These are phyloP conservation scores for Druon quercuslanigerum DNA, from an alignment of 1,140 invertebrate species.

Conservation along the genomic window DNA sequence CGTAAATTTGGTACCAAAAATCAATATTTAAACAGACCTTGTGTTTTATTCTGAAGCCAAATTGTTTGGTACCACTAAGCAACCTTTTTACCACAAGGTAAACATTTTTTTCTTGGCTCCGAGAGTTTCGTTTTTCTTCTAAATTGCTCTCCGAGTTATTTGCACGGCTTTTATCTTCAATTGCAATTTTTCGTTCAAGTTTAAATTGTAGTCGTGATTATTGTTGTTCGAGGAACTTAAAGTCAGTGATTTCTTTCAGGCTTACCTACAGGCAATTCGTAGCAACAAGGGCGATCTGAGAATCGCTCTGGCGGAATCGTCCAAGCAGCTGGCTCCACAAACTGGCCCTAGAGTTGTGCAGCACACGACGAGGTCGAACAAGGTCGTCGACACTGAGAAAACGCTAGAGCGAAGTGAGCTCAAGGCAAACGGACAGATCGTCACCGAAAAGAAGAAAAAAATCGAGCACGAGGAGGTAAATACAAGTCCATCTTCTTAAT, in stretches of 20 bases:
- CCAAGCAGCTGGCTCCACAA: constrained; percentile 78
- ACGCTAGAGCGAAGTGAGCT: constrained; percentile 80
- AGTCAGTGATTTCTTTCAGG: constrained; percentile 76
- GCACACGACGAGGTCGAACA: constrained; percentile 84
- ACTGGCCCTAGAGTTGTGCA: constrained; percentile 83
- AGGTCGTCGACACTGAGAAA: constrained; percentile 90
- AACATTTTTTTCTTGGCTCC: too few relatives aligned
- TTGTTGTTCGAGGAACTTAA: not conserved
- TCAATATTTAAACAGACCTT: too few relatives aligned
- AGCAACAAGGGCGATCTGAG: constrained; percentile 82
- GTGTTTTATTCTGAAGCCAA: too few relatives aligned
- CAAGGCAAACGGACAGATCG: constrained; percentile 86
- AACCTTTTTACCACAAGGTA: too few relatives aligned
- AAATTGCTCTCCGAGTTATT: too few relatives aligned
- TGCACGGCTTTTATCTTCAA: not conserved
- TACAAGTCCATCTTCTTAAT: not conserved
- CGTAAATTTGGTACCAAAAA: too few relatives aligned
- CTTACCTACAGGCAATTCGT: constrained; percentile 83
- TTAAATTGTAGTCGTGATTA: constrained; percentile 14
- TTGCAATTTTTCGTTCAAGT: not conserved
- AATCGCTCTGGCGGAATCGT: constrained; percentile 79
- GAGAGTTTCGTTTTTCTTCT: too few relatives aligned
- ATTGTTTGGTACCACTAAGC: too few relatives aligned
- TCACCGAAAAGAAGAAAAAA: constrained; percentile 87
- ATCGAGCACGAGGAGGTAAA: constrained; percentile 87